These are phyloP conservation scores for Pollachius pollachius DNA, from an alignment of 2,113 vertebrate genomes.

Conservation along the genomic window DNA sequence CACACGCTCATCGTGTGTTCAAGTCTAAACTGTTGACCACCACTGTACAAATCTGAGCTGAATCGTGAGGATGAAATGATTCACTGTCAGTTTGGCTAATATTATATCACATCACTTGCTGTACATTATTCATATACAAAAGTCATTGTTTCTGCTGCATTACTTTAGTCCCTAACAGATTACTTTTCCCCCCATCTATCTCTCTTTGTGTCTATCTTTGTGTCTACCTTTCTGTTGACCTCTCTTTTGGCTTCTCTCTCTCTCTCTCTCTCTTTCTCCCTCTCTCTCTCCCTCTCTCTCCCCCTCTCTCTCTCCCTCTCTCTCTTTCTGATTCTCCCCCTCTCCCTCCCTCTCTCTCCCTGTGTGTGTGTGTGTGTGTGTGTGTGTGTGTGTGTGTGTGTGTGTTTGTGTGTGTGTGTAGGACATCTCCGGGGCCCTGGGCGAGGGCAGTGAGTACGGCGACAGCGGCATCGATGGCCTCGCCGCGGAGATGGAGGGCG, in stretches of 20 bases:
- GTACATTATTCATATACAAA: no score
- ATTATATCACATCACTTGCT: no score
- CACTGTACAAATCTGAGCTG: no score
- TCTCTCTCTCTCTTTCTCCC: not conserved
- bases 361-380: no score
- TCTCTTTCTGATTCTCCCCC: no score
- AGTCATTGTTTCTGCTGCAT: not conserved
- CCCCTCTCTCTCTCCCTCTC: no score
- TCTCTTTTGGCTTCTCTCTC: not conserved
- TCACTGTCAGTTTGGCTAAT: no score
- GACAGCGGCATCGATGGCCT: slow-evolving; percentile 95
- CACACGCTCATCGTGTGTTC: no score
- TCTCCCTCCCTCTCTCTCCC: no score
- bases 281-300: no score
- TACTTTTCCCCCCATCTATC: not conserved
- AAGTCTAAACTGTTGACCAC: no score
- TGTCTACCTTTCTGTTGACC: not conserved
- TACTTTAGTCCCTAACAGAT: not conserved
- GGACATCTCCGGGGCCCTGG: slow-evolving; percentile 82
- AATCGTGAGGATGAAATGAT: no score
- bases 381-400: slow-evolving; percentile 6
- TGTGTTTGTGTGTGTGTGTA: slow-evolving; percentile 41
- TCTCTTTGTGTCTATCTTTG: not conserved
- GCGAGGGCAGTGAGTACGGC: slow-evolving; percentile 90
- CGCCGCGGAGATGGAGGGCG: slow-evolving; percentile 74